Evolutionary conservation across 2,888 invertebrate genomes (phyloP).

Genomic region (Ectropis crepuscularia): DNA sequence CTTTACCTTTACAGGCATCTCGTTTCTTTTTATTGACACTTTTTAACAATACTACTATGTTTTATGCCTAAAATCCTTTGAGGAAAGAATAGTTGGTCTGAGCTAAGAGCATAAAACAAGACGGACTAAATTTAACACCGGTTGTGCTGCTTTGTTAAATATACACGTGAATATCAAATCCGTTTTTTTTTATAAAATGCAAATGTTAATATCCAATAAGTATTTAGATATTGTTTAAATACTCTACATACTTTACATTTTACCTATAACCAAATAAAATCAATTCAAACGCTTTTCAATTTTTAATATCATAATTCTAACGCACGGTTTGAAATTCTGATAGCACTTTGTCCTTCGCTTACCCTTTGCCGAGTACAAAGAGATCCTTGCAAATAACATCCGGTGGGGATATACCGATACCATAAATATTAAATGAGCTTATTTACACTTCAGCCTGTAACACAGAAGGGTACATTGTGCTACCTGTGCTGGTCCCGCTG

Average conservation of each 20-base stretch:
- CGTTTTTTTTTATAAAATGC: no score
- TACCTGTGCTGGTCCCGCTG: conserved; percentile 15
- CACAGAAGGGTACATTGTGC: conserved; percentile 23
- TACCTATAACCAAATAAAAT: background rate
- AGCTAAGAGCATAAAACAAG: no score
- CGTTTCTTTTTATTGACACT: no score
- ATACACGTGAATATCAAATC: no score
- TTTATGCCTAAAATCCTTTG: no score
- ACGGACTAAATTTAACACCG: no score
- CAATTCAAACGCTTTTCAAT: conserved; percentile 19
- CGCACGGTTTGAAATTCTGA: conserved; percentile 51
- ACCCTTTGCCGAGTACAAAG: conserved; percentile 58
- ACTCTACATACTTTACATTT: background rate
- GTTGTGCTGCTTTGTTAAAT: no score
- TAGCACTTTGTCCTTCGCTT: conserved; percentile 72
- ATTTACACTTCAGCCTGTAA: conserved; percentile 31
- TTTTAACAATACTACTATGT: no score
- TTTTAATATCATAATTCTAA: conserved; percentile 40
- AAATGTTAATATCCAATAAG: no score
- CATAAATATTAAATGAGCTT: conserved; percentile 39
- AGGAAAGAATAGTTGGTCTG: no score
- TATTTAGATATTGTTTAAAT: no score
- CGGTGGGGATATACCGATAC: conserved; percentile 52
- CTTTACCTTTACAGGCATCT: no score
- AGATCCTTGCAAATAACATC: conserved; percentile 64